Percentiles rank a stretch among this genome's conserved stretches.
Conservation (phyloP, 2,113 vertebrate species). For the Ophthalmolycus amberensis region DNA sequence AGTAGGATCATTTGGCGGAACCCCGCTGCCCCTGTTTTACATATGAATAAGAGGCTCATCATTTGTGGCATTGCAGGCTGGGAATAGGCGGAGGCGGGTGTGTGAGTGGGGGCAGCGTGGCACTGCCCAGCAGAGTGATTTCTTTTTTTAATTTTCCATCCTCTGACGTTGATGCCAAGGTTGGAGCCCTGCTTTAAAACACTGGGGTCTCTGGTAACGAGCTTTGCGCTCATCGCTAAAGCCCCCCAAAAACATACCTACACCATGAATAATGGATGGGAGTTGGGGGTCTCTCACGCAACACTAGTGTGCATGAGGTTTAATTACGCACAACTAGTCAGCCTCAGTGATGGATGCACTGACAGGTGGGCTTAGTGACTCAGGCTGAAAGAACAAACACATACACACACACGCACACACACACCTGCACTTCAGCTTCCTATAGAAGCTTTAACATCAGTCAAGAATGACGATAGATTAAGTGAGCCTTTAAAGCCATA, state of each 20-base stretch:
- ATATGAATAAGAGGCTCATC: slow-evolving; percentile 79
- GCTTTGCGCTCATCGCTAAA: slow-evolving; percentile 77
- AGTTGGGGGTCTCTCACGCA: slow-evolving; percentile 67
- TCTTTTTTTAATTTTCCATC: slow-evolving; percentile 55
- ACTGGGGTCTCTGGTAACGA: slow-evolving; percentile 60
- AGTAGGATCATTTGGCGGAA: slow-evolving; percentile 63
- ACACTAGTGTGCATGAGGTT: slow-evolving; percentile 67
- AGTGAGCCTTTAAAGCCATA: not conserved
- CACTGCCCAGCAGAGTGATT: slow-evolving; percentile 57
- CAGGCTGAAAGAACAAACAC: slow-evolving; percentile 51
- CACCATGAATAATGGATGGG: slow-evolving; percentile 81
- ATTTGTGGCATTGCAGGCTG: slow-evolving; percentile 61
- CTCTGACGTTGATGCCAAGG: slow-evolving; percentile 60
- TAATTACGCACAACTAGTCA: slow-evolving; percentile 77
- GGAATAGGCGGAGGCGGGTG: slow-evolving; percentile 36
- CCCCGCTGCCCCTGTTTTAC: slow-evolving; percentile 65
- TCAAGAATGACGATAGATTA: slow-evolving; percentile 18
- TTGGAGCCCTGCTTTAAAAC: slow-evolving; percentile 60
- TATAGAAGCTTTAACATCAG: slow-evolving; percentile 33
- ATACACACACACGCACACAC: not conserved
- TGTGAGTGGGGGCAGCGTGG: slow-evolving; percentile 37
- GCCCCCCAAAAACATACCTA: slow-evolving; percentile 64
- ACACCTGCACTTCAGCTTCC: slow-evolving; percentile 12
- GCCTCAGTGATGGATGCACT: slow-evolving; percentile 70
- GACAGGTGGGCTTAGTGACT: slow-evolving; percentile 67